phyloP scores from a whole-genome alignment of 2,113 vertebrate species.

The Dendrocopos noguchii region DNA sequence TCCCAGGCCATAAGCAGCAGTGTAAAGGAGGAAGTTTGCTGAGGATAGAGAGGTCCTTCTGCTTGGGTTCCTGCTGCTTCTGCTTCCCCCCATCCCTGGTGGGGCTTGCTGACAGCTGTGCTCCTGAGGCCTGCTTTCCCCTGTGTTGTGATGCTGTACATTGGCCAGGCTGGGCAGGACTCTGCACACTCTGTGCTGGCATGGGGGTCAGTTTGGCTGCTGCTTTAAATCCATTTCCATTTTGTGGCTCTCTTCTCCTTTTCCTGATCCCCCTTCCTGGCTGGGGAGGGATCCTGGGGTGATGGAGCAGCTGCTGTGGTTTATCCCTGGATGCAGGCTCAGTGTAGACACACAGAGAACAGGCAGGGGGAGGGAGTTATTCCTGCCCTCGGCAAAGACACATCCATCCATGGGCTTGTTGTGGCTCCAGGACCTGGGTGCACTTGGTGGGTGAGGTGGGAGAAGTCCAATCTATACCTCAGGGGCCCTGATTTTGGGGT shows the following conservation, averaged over 20 bases:
- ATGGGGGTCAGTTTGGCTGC: neutral
- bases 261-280: neutral
- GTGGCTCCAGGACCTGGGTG: neutral
- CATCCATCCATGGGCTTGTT: neutral
- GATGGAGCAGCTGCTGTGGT: neutral
- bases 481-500: neutral
- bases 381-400: neutral
- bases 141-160: neutral
- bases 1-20: neutral
- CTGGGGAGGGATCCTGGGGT: neutral
- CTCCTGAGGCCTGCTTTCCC: neutral
- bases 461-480: neutral
- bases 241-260: neutral
- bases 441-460: neutral
- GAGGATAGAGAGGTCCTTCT: neutral
- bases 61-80: neutral
- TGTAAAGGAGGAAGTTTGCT: neutral
- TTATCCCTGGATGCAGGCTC: neutral
- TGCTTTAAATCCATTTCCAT: neutral
- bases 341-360: neutral
- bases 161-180: neutral
- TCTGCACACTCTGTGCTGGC: neutral
- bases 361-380: neutral
- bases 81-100: neutral
- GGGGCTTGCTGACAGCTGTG: neutral